Conservation (phyloP, 2,888 invertebrate genomes). For the Electrophaes corylata region DNA sequence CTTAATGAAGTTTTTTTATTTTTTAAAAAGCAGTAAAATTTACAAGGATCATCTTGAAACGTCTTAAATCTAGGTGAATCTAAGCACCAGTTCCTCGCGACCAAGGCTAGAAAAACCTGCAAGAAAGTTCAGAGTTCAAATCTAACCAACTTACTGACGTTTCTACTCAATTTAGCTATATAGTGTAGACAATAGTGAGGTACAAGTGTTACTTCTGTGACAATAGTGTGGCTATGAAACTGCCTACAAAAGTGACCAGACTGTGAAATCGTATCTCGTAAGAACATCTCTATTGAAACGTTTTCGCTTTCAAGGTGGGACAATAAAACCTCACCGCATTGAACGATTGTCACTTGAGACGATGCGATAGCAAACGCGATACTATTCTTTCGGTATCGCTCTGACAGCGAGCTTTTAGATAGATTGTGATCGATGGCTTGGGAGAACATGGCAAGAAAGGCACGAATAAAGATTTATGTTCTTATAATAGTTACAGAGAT, state of each 20-base stretch:
- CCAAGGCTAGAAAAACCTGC: no score
- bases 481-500: background rate
- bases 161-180: background rate
- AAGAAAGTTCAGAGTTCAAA: background rate
- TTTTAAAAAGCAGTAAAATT: no score
- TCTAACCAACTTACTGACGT: background rate
- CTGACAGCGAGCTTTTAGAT: conserved; percentile 41
- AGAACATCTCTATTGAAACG: conserved; percentile 42
- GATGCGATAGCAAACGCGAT: conserved; percentile 44
- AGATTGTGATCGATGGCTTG: conserved; percentile 39
- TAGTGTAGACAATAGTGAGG: conserved; percentile 6
- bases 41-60: no score
- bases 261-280: conserved; percentile 14
- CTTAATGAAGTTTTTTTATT: background rate
- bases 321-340: conserved; percentile 41
- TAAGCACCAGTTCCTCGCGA: no score
- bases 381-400: conserved; percentile 37
- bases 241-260: conserved; percentile 4
- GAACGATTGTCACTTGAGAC: conserved; percentile 50
- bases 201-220: no score
- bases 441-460: conserved; percentile 26
- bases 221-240: conserved; percentile 5
- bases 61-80: no score
- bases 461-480: conserved; percentile 7
- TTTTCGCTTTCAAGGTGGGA: conserved; percentile 42